phyloP scores from a whole-genome alignment of 2,888 invertebrate genomes.

The Camptogramma bilineatum region DNA sequence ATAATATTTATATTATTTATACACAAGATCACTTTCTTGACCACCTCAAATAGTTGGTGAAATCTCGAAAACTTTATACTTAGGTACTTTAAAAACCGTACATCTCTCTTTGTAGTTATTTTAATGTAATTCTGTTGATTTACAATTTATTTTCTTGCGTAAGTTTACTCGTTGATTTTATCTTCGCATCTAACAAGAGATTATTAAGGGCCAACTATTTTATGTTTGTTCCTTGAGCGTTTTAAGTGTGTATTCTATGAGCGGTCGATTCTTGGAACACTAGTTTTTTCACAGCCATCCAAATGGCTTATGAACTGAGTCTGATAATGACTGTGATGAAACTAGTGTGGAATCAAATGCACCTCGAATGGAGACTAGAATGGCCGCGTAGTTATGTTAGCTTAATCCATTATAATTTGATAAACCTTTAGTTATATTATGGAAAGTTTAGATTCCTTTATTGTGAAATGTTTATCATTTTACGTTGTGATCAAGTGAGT shows the following conservation, averaged over 20 bases:
- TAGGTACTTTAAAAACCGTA: neutral
- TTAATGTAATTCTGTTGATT: conserved; percentile 27
- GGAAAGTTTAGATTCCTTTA: conserved; percentile 74
- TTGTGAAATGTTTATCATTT: conserved; percentile 83
- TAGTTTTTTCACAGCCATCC: conserved; percentile 5
- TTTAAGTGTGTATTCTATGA: conserved; percentile 15
- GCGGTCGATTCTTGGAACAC: conserved; percentile 6
- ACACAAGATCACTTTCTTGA: too few species aligned
- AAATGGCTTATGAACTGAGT: neutral
- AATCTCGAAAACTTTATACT: neutral
- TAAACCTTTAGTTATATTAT: conserved; percentile 56
- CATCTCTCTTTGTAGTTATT: conserved; percentile 12
- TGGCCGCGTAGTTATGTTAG: conserved; percentile 36
- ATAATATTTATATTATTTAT: too few species aligned
- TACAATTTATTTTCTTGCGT: conserved; percentile 13
- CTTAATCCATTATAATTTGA: conserved; percentile 52
- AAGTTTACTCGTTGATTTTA: conserved; percentile 26
- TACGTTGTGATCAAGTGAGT: conserved; percentile 84
- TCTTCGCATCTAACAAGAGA: conserved; percentile 29
- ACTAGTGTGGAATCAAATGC: conserved; percentile 5
- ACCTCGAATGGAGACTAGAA: neutral
- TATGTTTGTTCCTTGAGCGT: conserved; percentile 17
- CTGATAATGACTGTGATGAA: neutral
- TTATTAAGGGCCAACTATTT: conserved; percentile 32
- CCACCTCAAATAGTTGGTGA: neutral